phyloP scores from a whole-genome alignment of 2,797 vertebrate genomes.

The Chrysolophus pictus region DNA sequence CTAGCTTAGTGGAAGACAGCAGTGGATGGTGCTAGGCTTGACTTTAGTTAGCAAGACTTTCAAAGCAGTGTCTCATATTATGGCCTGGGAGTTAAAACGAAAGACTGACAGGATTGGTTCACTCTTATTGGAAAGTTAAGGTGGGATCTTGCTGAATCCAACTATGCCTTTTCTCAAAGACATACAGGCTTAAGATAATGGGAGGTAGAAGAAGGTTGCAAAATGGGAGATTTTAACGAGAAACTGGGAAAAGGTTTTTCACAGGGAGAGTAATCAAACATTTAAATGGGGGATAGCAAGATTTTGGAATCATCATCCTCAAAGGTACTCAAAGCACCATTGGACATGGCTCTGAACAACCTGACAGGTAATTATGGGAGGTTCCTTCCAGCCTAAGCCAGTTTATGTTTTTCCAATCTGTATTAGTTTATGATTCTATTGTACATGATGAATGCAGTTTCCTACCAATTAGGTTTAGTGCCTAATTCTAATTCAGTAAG shows the following conservation, averaged over 20 bases:
- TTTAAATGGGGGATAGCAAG: background rate
- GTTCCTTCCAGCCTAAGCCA: background rate
- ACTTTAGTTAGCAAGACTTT: background rate
- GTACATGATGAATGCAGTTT: background rate
- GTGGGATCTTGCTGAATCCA: background rate
- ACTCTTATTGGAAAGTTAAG: background rate
- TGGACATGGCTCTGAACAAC: background rate
- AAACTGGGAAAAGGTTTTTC: background rate
- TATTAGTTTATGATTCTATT: background rate
- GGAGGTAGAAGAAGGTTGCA: background rate
- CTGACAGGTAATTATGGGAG: background rate
- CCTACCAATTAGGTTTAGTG: background rate
- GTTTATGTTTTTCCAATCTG: background rate
- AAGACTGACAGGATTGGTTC: background rate
- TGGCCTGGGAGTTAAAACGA: background rate
- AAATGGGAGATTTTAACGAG: background rate
- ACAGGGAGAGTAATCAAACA: background rate
- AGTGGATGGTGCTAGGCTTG: background rate
- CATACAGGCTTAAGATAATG: background rate
- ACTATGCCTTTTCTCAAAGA: background rate
- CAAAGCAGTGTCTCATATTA: background rate
- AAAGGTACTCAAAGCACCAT: background rate
- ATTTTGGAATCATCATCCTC: background rate
- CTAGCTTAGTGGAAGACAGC: background rate
- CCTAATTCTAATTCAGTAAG: background rate